Percentiles rank a stretch among this genome's conserved stretches.
phyloP scores from a whole-genome alignment of 1,140 invertebrate genomes.

The Notospermus geniculatus region DNA sequence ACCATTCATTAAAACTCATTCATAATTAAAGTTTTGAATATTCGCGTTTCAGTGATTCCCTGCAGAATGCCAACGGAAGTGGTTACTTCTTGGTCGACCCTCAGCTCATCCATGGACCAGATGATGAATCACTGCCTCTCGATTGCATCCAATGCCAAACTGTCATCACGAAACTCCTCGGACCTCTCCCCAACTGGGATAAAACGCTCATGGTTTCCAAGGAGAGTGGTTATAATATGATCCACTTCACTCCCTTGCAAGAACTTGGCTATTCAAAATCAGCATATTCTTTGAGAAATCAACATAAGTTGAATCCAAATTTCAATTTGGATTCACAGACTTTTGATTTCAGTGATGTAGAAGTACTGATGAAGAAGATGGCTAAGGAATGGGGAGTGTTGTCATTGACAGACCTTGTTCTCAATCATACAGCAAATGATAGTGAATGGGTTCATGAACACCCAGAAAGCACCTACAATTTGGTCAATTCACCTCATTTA shows the following conservation, averaged over 20 bases:
- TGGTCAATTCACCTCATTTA: conserved; percentile 85
- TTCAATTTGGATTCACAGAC: conserved; percentile 51
- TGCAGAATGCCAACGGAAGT: conserved; percentile 31
- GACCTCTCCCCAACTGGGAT: conserved; percentile 87
- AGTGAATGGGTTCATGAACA: conserved; percentile 82
- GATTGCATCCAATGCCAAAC: conserved; percentile 91
- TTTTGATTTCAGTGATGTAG: conserved; percentile 71
- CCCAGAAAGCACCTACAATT: conserved; percentile 92
- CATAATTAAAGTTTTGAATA: too few species aligned
- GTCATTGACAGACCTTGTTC: conserved; percentile 92
- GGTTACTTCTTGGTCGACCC: conserved; percentile 92
- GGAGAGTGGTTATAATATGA: conserved; percentile 91
- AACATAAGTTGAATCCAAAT: conserved; percentile 76
- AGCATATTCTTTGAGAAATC: conserved; percentile 86
- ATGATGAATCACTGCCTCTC: conserved; percentile 65
- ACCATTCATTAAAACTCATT: too few species aligned
- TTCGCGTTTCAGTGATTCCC: conserved; percentile 25
- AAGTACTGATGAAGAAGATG: conserved; percentile 75
- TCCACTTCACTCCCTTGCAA: conserved; percentile 96
- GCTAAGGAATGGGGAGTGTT: conserved; percentile 85
- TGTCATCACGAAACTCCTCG: conserved; percentile 88
- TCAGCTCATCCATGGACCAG: conserved; percentile 65
- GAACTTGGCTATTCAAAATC: conserved; percentile 88
- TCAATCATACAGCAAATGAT: conserved; percentile 97
- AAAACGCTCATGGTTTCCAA: conserved; percentile 79